These are phyloP conservation scores for Ameiurus melas DNA, from an alignment of 2,113 vertebrate species.

Conservation along the genomic window DNA sequence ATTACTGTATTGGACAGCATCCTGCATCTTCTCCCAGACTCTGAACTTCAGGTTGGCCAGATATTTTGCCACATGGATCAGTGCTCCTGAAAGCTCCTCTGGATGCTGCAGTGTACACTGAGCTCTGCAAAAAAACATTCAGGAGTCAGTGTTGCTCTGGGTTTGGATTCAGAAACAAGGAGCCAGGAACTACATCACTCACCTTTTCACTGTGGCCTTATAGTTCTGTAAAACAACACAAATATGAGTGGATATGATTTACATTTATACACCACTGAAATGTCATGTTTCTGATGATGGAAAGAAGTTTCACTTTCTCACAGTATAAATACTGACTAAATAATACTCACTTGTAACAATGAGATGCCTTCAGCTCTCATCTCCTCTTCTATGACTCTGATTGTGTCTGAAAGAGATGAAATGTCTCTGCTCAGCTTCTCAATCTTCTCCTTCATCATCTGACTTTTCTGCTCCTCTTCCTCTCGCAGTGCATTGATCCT, in stretches of 20 bases:
- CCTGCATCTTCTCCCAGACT: slow-evolving; percentile 35
- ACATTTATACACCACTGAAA: background rate
- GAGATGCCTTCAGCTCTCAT: slow-evolving; percentile 25
- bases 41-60: slow-evolving; percentile 37
- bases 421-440: slow-evolving; percentile 15
- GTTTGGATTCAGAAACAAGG: slow-evolving; percentile 11
- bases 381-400: slow-evolving; percentile 32
- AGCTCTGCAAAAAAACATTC: slow-evolving; percentile 34
- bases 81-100: slow-evolving; percentile 37
- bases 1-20: background rate
- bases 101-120: slow-evolving; percentile 38
- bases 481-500: slow-evolving; percentile 30
- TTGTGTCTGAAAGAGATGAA: slow-evolving; percentile 32
- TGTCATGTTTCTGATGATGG: background rate
- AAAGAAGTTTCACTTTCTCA: background rate
- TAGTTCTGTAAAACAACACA: slow-evolving; percentile 36
- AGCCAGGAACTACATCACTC: background rate
- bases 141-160: slow-evolving; percentile 19
- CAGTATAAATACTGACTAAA: background rate
- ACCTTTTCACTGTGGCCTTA: slow-evolving; percentile 32
- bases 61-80: slow-evolving; percentile 43
- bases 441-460: slow-evolving; percentile 33
- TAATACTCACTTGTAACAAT: slow-evolving; percentile 20
- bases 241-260: slow-evolving; percentile 9
- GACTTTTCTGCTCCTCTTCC: slow-evolving; percentile 32